Percentiles rank a stretch among this genome's conserved stretches.
Conservation (phyloP, 2,888 invertebrate genomes). For the Steinernema carpocapsae region DNA sequence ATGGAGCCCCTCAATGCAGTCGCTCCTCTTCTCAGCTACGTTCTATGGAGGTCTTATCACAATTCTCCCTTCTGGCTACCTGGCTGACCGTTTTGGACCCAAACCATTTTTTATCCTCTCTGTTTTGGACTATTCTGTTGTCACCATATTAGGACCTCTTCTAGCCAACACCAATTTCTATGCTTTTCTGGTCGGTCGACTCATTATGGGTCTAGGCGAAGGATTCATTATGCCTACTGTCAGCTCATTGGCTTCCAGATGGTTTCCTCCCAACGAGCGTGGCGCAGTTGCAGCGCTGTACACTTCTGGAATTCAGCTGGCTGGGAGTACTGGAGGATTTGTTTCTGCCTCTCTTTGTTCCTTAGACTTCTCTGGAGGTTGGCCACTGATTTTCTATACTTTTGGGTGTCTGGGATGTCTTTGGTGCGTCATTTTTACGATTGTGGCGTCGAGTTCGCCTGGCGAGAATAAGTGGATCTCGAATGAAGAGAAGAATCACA, state of each 20-base stretch:
- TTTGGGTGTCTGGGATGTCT: conserved; percentile 45
- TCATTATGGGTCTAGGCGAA: conserved; percentile 60
- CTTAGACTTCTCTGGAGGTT: conserved; percentile 48
- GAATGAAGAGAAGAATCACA: conserved; percentile 44
- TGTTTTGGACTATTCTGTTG: conserved; percentile 43
- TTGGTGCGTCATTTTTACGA: conserved; percentile 29
- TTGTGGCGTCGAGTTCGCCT: conserved; percentile 44
- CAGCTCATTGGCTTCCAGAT: conserved; percentile 50
- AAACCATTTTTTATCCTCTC: conserved; percentile 51
- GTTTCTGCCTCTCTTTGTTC: conserved; percentile 50
- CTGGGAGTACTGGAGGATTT: conserved; percentile 46
- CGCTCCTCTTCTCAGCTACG: conserved; percentile 54
- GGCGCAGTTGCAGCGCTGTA: conserved; percentile 56
- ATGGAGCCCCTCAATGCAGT: conserved; percentile 53
- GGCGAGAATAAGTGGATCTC: conserved; percentile 48
- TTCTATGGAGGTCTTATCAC: conserved; percentile 61
- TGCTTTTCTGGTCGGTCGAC: conserved; percentile 49
- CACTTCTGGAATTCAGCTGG: conserved; percentile 61
- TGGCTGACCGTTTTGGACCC: conserved; percentile 59
- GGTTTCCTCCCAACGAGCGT: conserved; percentile 57
- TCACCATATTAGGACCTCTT: conserved; percentile 49
- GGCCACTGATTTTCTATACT: conserved; percentile 59
- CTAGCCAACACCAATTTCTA: conserved; percentile 49
- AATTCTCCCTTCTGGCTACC: too few relatives aligned
- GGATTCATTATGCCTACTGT: conserved; percentile 56